Base-by-base conservation (phyloP, 2,797 vertebrate species). In the Pseudochromis fuscus region DNA sequence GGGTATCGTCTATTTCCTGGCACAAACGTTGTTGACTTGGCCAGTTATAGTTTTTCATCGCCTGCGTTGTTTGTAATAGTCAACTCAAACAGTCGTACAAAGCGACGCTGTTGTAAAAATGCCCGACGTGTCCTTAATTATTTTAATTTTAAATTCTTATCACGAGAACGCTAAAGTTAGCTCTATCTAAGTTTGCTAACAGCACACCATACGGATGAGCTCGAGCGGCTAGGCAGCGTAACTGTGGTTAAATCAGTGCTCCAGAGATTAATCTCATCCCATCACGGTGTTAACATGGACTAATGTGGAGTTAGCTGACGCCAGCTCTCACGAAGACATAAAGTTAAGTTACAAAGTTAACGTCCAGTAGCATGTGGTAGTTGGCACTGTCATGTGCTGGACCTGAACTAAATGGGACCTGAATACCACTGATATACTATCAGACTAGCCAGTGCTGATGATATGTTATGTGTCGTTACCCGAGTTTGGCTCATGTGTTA, bases 1-100 rank as follows among this genome's bases (percentile, higher is more conserved):
- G 53, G 84, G 65, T 59, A 19, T 0, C 1, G 84, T 72, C 69
- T 89, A 86, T 63, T 73, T 87, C 66, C 75, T 76, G 87, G 59
- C n/a, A 15, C 12, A 30, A 1, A 30, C 55, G 30, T 23, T 4
- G 19, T 31, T 33, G 21, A 57, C 25, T 64, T 61, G 2, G 5
- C 4, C 3, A 49, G 19, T 49, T 23, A 21, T 62, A 68, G 27
- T 71, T 72, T 67, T 72, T 67, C 13, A 45, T n/a, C 45, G 37
- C 57, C 49, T 45, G 9, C 33, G 16, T 49, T 18, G 24, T 18
- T 8, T 48, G 2, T 31, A 5, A 23, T 44, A 23, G 5, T 21
- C 1, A 5, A 21, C 1, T 27, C 5, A 24, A 72, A 30, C 11
- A 30, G 0, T 5, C 15, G 1, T 27, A 38, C 0, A 18, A 13